Base-by-base conservation (phyloP, 2,797 vertebrate genomes). In the Eleutherodactylus coqui region DNA sequence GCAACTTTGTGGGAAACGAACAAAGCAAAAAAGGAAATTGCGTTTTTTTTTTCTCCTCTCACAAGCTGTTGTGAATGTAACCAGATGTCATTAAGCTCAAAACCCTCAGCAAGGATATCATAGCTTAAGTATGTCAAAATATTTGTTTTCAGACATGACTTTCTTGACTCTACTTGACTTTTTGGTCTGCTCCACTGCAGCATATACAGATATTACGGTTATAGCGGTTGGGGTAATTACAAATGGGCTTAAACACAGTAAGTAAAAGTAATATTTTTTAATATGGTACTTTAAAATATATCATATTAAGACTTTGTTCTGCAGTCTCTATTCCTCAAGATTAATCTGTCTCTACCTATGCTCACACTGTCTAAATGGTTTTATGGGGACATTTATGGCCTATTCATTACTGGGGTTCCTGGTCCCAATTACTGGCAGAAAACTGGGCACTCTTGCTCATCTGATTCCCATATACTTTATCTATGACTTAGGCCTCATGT, bases 81-180 rank as follows among this genome's bases (percentile, higher is more conserved):
- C 36, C 79, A 82, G 73, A 82, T 86, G 85, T 67, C 73, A 78
- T 77, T 76, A 82, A 70, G 47, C 79, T 82, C 41, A 27, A 27
- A 29, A 67, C 67, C 32, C 53, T 70, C 47, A 32, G 27, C 47
- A 75, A 64, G 70, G 45, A 82, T 76, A 58, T 64, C 17, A n/a
- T 38, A 77, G 79, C 27, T 86, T 75, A 60, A 49, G 41, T 62
- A 58, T 55, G 60, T 86, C 79, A 86, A 67, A 86, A 86, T 82
- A 86, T 86, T 86, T 86, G 72, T 69, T 69, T 69, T 58, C 47
- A 76, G 45, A 27, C 9, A 34, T 82, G 72, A 69, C 47, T 51
- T 47, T 72, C 10, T 51, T 82, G 55, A 86, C n/a, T 49, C 19
- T 70, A 17, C 32, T 34, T 69, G 43, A 82, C 47, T 72, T 72